Percentiles rank a stretch among this genome's conserved stretches.
Conservation (phyloP, 2,113 vertebrate genomes). For the Saccopteryx leptura region DNA sequence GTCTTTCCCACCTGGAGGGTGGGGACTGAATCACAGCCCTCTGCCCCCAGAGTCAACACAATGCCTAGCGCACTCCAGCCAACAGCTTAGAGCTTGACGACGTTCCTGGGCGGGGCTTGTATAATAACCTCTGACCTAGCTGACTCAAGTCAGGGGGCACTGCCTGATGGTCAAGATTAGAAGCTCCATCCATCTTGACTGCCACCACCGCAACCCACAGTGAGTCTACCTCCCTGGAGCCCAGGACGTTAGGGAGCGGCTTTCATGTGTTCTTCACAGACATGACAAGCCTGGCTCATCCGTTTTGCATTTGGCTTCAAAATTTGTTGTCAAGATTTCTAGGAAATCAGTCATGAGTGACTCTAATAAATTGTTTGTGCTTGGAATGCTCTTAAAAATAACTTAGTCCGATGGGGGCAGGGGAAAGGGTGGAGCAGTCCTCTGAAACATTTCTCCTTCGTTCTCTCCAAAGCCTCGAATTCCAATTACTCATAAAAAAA, state of each 20-base stretch:
- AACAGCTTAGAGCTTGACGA: background rate
- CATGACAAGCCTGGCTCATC: background rate
- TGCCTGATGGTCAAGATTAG: background rate
- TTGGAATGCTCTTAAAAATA: slow-evolving; percentile 58
- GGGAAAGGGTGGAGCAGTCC: background rate
- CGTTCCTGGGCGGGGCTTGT: background rate
- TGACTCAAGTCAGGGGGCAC: background rate
- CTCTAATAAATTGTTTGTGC: slow-evolving; percentile 30
- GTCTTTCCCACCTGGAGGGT: background rate
- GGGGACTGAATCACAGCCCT: background rate
- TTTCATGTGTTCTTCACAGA: background rate
- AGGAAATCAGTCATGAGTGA: slow-evolving; percentile 28
- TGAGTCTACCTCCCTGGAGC: background rate
- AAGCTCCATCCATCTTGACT: background rate
- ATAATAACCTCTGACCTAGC: rapidly evolving
- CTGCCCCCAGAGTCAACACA: background rate
- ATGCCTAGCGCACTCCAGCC: background rate
- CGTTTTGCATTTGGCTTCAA: background rate
- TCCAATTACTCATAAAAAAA: slow-evolving; percentile 61
- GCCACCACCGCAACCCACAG: rapidly evolving
- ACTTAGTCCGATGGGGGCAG: background rate
- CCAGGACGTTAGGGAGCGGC: background rate
- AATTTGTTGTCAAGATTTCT: slow-evolving; percentile 34
- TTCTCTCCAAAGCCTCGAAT: background rate
- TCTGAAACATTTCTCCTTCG: background rate